A percentile compares a stretch with the other conserved stretches of the same genome.
Evolutionary conservation across 2,888 invertebrate genomes (phyloP).

Genomic region (Arge pagana): DNA sequence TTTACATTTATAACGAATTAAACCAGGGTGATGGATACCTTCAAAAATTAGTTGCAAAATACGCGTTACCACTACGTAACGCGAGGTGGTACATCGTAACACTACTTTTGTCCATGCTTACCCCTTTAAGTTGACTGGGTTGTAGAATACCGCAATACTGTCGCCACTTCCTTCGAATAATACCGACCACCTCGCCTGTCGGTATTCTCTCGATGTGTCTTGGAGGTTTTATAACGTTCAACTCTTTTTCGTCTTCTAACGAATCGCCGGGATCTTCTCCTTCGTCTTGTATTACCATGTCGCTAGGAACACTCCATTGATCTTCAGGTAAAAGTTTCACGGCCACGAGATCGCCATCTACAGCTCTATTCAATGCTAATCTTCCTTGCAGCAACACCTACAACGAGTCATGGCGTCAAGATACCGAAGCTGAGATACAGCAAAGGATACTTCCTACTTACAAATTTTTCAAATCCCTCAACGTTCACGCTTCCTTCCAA

Average conservation of each 20-base stretch:
- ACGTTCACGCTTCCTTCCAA: slow-evolving; percentile 88
- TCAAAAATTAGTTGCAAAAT: slow-evolving; percentile 4
- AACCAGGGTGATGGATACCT: too few relatives aligned
- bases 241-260: slow-evolving; percentile 65
- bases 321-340: slow-evolving; percentile 84
- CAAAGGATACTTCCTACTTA: slow-evolving; percentile 62
- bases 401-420: too few relatives aligned
- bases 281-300: slow-evolving; percentile 79
- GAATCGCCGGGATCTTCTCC: slow-evolving; percentile 72
- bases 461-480: slow-evolving; percentile 78
- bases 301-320: slow-evolving; percentile 91
- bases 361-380: slow-evolving; percentile 85
- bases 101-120: too few relatives aligned
- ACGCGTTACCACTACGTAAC: background rate
- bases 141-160: slow-evolving; percentile 97
- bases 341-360: slow-evolving; percentile 94
- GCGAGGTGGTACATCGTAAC: too few relatives aligned
- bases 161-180: slow-evolving; percentile 94
- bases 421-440: background rate
- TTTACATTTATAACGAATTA: too few relatives aligned
- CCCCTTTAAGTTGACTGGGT: slow-evolving; percentile 72
- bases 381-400: slow-evolving; percentile 86
- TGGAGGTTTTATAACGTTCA: slow-evolving; percentile 41
- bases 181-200: slow-evolving; percentile 87
- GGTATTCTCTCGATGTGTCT: slow-evolving; percentile 40